Percentiles rank a stretch among this genome's conserved stretches.
These are phyloP conservation scores for Oikopleura vanhoeffeni DNA, from an alignment of 23 tunicate species.

Conservation along the genomic window DNA sequence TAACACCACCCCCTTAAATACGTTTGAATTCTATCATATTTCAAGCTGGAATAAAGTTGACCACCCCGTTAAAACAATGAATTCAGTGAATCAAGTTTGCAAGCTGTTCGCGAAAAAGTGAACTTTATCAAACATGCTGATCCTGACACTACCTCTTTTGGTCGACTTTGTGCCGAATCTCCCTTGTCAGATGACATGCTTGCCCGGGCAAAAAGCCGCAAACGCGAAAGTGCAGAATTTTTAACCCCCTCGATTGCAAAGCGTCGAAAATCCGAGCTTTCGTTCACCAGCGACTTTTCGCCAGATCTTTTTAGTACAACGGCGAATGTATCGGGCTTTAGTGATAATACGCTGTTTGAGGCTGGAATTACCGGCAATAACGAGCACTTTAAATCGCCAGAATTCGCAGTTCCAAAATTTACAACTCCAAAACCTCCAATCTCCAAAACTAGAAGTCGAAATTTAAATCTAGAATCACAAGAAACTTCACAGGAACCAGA, in stretches of 20 bases:
- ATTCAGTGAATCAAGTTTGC: not conserved
- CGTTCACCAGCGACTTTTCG: not conserved
- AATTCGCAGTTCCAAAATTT: not conserved
- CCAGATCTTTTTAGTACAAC: not conserved
- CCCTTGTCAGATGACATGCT: conserved; percentile 9
- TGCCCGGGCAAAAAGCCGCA: not conserved
- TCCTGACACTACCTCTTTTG: not conserved
- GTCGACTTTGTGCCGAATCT: not conserved
- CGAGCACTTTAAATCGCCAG: not conserved
- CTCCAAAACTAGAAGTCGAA: too few species aligned
- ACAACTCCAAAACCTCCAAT: not conserved
- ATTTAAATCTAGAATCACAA: too few species aligned
- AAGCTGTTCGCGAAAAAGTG: not conserved
- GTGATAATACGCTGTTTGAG: not conserved
- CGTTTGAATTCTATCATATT: too few species aligned
- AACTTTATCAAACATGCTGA: not conserved
- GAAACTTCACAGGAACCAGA: too few species aligned
- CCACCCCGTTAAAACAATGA: not conserved
- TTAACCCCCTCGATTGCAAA: not conserved
- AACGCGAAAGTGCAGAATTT: not conserved
- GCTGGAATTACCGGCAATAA: too few species aligned
- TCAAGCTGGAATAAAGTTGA: too few species aligned
- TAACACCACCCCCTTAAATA: too few species aligned
- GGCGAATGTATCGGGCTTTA: not conserved
- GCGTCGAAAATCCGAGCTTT: not conserved